phyloP scores from a whole-genome alignment of 1,140 invertebrate genomes.

The Rhopalosiphum maidis region DNA sequence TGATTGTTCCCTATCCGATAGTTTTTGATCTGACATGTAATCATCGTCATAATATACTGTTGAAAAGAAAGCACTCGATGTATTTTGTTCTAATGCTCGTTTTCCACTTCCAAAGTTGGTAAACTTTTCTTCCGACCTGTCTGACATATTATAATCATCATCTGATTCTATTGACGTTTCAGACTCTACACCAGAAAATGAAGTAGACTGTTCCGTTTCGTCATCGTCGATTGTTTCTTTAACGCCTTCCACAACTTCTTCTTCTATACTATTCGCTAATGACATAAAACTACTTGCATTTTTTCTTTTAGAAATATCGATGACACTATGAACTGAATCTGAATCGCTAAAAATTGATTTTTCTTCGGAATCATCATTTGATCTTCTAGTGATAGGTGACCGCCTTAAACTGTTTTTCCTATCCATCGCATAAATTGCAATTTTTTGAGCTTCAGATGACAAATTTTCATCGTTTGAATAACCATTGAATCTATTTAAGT shows the following conservation, averaged over 20 bases:
- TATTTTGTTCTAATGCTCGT: slow-evolving; percentile 15
- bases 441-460: slow-evolving; percentile 49
- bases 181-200: background rate
- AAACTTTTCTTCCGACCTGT: background rate
- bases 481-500: slow-evolving; percentile 79
- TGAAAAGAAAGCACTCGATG: slow-evolving; percentile 32
- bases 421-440: slow-evolving; percentile 39
- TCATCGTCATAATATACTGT: slow-evolving; percentile 37
- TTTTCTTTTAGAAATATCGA: slow-evolving; percentile 34
- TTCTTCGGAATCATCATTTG: slow-evolving; percentile 16
- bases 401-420: slow-evolving; percentile 35
- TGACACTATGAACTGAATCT: slow-evolving; percentile 50
- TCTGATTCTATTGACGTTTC: background rate
- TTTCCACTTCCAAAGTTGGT: slow-evolving; percentile 40
- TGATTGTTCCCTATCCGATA: background rate
- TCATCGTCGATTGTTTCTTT: background rate
- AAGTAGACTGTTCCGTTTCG: background rate
- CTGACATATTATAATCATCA: background rate
- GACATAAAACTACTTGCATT: background rate
- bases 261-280: background rate
- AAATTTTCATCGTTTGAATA: slow-evolving; percentile 69
- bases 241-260: background rate
- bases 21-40: slow-evolving; percentile 26
- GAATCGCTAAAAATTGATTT: slow-evolving; percentile 48
- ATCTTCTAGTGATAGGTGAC: background rate